Evolutionary conservation across 2,888 invertebrate genomes (phyloP), one percentile per base, ranked within the genome.

Genomic region (Sarcophaga carnaria): DNA sequence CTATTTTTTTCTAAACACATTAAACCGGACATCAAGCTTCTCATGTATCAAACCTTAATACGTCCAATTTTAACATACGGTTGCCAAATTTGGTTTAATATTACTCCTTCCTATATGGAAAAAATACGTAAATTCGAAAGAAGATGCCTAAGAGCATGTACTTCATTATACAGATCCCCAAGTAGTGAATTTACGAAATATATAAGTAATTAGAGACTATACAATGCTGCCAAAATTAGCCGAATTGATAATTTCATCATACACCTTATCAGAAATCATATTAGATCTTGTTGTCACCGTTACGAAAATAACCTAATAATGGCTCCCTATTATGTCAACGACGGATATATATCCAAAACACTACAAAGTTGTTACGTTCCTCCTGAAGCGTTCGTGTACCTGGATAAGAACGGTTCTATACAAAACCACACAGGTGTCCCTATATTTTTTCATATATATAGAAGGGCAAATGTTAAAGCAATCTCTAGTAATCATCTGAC

Each of bases 1-100:
- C 5, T 27, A 27, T 27, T 27, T 27, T 27, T 27, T 27, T 27
- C 27, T 27, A 27, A 27, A 4, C 37, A 37, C 37, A 37, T 37
- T 37, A 6, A 37, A 37, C 37, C 6, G 6, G 6, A 37, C 5
- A 37, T 37, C 37, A 37, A 37, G 37, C 37, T 37, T 37, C 22
- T 59, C 59, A 59, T 59, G 59, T 59, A 59, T 59, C 59, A 59
- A 59, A 59, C 59, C 12, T 59, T 59, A 59, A 59, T 59, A 59
- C 59, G 59, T 59, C 59, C 59, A 17, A 17, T 59, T 59, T 59
- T 59, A 59, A 37, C 37, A 37, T 37, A 37, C 37, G 37, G 37
- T 37, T 37, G 37, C 37, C 5, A 37, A 37, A 37, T 37, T 37
- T 37, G 37, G 37, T 37, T 37, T 37, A 37, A 37, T 37, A 37